Base-by-base conservation (phyloP, 1,140 invertebrate species). In the Holotrichia oblita region DNA sequence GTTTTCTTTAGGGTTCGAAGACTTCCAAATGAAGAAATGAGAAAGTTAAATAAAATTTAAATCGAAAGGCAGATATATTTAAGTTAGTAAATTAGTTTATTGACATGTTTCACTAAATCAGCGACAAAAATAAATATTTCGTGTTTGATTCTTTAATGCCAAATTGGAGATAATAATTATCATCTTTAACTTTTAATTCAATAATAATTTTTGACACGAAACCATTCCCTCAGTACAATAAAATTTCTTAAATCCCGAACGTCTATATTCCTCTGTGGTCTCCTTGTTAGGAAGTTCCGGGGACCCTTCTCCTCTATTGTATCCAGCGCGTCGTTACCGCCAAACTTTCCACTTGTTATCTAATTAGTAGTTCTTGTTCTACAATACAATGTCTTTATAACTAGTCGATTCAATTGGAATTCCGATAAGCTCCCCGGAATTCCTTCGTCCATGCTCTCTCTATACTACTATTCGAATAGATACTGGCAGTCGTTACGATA, bases 381-480 rank as follows among this genome's bases (percentile, higher is more conserved):
- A 80, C 80, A 81, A 55, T 80, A 79, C 82, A 81, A 83, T 83
- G 82, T 83, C 82, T 83, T 83, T 81, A 81, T 83, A 81, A 83
- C 82, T 80, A 81, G 80, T 79, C 79, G 81, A 83, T 83, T 83
- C 82, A 83, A 83, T 83, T 83, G 82, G 82, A 83, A 83, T 83
- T 80, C 81, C 82, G 82, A 83, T 83, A 83, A 83, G 82, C 81
- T 80, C 78, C 77, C 79, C 79, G 82, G 81, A 83, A 81, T 83
- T 81, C 82, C 59, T 78, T 81, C 81, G 40, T 42, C 34, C 40
- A 40, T 20, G 27, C 40, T 20, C 34, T 73, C 61, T n/a, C n/a
- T 64, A 64, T 64, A 22, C 61, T 64, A 64, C 44, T n/a, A n/a
- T n/a, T 48, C 44, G 44, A 10, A 48, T 48, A 48, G 44, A 48